Percentiles rank a stretch among this genome's conserved stretches.
Conservation (phyloP, 2,888 invertebrate species). For the Latrodectus hesperus region DNA sequence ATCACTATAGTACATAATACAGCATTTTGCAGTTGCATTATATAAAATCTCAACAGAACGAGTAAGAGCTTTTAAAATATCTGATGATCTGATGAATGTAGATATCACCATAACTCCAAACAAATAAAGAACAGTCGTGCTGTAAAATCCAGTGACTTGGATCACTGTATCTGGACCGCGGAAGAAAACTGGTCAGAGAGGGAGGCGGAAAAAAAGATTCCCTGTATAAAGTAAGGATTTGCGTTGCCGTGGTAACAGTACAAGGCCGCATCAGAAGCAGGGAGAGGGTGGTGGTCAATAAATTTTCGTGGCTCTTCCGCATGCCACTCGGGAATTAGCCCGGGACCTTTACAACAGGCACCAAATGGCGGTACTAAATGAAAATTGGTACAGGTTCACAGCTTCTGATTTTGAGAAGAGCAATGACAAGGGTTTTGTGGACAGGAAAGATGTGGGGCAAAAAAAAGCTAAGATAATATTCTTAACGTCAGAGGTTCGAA, state of each 20-base stretch:
- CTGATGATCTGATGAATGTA: no score
- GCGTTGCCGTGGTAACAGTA: conserved; percentile 44
- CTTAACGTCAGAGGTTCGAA: no score
- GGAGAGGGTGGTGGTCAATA: conserved; percentile 16
- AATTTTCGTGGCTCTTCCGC: conserved; percentile 11
- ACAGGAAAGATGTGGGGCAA: no score
- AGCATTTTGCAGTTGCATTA: no score
- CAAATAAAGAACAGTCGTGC: background rate
- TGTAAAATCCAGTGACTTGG: background rate
- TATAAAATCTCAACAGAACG: no score
- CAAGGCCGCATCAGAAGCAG: conserved; percentile 18
- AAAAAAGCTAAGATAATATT: no score
- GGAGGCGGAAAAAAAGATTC: conserved; percentile 15
- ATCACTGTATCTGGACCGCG: background rate
- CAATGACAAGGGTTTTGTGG: no score
- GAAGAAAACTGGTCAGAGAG: conserved; percentile 25
- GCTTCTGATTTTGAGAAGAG: background rate
- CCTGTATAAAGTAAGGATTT: conserved; percentile 52
- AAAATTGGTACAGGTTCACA: background rate
- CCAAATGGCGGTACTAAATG: conserved; percentile 6
- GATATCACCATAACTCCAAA: no score
- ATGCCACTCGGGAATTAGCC: conserved; percentile 15
- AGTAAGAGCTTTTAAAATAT: no score
- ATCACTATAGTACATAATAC: no score
- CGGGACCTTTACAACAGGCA: background rate